A percentile compares a stretch with the other conserved stretches of the same genome.
These are phyloP conservation scores for Pseudomyrmex concolor DNA, from an alignment of 1,140 invertebrate genomes.

Conservation along the genomic window DNA sequence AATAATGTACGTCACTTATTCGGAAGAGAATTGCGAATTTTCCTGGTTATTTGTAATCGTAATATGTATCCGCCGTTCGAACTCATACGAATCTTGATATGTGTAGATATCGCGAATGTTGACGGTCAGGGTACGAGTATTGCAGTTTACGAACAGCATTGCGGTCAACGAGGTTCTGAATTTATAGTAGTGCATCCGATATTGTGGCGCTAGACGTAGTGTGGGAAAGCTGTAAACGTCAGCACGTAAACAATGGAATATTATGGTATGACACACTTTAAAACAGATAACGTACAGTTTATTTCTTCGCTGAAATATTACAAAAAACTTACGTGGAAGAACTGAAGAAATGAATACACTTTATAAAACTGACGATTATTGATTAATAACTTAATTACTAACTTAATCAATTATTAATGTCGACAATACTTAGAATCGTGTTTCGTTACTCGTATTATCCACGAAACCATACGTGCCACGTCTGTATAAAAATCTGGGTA, in stretches of 20 bases:
- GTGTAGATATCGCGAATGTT: slow-evolving; percentile 1
- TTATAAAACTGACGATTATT: not conserved
- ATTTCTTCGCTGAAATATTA: not conserved
- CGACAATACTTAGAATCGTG: slow-evolving; percentile 21
- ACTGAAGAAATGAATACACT: not conserved
- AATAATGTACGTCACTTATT: not conserved
- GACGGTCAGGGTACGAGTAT: not conserved
- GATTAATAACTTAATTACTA: too few species aligned
- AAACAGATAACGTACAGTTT: not conserved
- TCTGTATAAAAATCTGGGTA: slow-evolving; percentile 41
- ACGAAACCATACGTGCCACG: slow-evolving; percentile 15
- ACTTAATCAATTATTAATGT: not conserved
- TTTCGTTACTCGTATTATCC: slow-evolving; percentile 18
- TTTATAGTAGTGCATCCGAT: slow-evolving; percentile 28
- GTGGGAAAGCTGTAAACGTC: not conserved
- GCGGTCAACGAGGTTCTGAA: not conserved
- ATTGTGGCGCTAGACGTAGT: not conserved
- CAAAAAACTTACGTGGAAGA: too few species aligned
- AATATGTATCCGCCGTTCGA: not conserved
- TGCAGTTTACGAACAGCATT: slow-evolving; percentile 28
- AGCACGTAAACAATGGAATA: too few species aligned
- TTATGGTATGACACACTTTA: too few species aligned
- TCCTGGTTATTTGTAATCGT: not conserved
- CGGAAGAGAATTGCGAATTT: not conserved
- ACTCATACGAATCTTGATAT: not conserved